Percentiles rank a stretch among this genome's conserved stretches.
These are phyloP conservation scores for Podarcis siculus DNA, from an alignment of 2,797 vertebrate species.

Conservation along the genomic window DNA sequence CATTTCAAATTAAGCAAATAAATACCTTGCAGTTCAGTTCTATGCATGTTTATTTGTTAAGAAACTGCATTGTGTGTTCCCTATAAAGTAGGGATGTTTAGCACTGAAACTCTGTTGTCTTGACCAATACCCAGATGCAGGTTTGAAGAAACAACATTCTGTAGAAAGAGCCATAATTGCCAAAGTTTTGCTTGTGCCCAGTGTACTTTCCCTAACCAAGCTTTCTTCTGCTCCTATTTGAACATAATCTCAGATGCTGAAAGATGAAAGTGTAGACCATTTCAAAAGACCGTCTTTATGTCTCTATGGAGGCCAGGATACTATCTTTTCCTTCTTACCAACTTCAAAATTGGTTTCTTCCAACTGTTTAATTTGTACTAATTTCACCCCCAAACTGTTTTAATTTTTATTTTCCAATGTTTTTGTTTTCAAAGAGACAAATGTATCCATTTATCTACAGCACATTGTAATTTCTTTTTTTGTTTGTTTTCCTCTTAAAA, in stretches of 20 bases:
- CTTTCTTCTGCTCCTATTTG: neutral
- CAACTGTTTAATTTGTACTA: neutral
- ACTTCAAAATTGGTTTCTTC: conserved; percentile 24
- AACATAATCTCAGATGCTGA: conserved; percentile 8
- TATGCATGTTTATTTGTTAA: neutral
- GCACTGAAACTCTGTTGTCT: neutral
- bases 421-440: neutral
- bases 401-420: neutral
- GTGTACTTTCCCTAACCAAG: neutral
- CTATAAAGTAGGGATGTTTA: neutral
- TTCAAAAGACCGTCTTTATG: conserved; percentile 6
- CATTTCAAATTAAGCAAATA: too few species aligned
- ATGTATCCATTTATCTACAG: conserved; percentile 37
- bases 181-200: neutral
- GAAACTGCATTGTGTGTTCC: neutral
- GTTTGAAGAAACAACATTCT: neutral
- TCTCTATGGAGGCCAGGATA: neutral
- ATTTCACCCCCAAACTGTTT: conserved; percentile 17
- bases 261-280: neutral
- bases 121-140: neutral
- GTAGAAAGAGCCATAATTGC: neutral
- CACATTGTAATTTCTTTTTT: conserved; percentile 34
- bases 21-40: too few species aligned
- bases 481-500: conserved; percentile 60
- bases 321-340: neutral